Base-by-base conservation (phyloP, 2,888 invertebrate genomes). In the Ophion obscuratus region DNA sequence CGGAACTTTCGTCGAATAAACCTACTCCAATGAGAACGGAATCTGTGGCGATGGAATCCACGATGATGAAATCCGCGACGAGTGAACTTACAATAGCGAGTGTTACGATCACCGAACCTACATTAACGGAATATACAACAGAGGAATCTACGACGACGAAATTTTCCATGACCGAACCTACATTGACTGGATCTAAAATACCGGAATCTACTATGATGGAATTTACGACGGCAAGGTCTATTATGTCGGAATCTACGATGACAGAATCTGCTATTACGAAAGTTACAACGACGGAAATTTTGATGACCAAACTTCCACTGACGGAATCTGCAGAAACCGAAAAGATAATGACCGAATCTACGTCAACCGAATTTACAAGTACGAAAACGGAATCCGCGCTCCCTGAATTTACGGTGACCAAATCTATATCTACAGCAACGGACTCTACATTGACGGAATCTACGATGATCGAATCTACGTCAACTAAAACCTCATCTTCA, bases 211-310 rank as follows among this genome's bases (percentile, higher is more conserved):
- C 53, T 17, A 68, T 10, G 10, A 0, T 4, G 6, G 10, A 40
- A 66, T 14, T 10, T 24, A 11, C 36, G 44, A 47, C 9, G 10
- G 9, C 47, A 2, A 14, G 9, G 9, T 10, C 47, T 14, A 14
- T 14, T 4, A 10, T 14, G 47, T 2, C 14, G 14, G 14, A 11
- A 47, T 47, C 11, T 14, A 47, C 75, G 3, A 71, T 74, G 14
- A 47, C 61, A 7, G 74, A 64, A 24, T 79, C 82, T 4, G 81
- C 83, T 9, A 75, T 87, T 67, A 78, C 84, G 44, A 24, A 61
- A 61, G 2, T 62, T 24, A 31, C 59, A n/a, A 59, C 31, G 3
- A 61, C 71, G 14, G 62, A 44, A 24, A 44, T 61, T 10, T 14
- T 14, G 0, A 61, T 14, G 27, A 17, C 66, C 1, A 24, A 40